Percentiles rank a stretch among this genome's conserved stretches.
Conservation (phyloP, 2,113 vertebrate genomes). For the Copsychus sechellarum region DNA sequence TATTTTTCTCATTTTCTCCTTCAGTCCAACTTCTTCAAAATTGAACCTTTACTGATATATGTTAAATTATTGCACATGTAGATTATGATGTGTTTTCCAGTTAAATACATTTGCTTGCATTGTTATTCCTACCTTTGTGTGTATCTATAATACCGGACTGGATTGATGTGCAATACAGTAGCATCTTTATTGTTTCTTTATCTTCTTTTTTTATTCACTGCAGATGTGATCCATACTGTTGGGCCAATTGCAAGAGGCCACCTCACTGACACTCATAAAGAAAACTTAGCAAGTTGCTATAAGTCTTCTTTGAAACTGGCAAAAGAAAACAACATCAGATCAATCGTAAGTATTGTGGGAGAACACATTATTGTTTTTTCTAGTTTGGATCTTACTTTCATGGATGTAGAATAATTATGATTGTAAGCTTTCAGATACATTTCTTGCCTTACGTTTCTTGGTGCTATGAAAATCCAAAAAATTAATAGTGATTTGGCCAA, state of each 20-base stretch:
- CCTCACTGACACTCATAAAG: constrained; percentile 83
- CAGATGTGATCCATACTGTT: constrained; percentile 98
- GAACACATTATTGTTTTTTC: neutral
- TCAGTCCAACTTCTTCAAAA: neutral
- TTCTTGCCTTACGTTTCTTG: neutral
- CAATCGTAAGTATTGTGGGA: constrained; percentile 86
- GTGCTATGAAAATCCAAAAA: neutral
- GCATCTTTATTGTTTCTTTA: neutral
- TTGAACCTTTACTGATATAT: neutral
- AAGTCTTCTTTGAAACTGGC: constrained; percentile 89
- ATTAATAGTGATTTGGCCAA: neutral
- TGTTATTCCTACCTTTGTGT: neutral
- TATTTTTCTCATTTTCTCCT: neutral
- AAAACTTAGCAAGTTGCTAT: constrained; percentile 92
- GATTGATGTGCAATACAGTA: rapidly evolving
- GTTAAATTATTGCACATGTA: neutral
- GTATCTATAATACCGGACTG: neutral
- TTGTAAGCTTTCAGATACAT: neutral
- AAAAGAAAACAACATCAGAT: constrained; percentile 87
- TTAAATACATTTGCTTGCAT: neutral
- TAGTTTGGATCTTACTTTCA: neutral
- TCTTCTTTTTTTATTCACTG: neutral
- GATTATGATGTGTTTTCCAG: neutral
- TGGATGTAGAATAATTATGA: neutral
- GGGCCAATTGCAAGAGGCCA: constrained; percentile 93